Conservation (phyloP, 2,113 vertebrate species). For the Xerus inauris region DNA sequence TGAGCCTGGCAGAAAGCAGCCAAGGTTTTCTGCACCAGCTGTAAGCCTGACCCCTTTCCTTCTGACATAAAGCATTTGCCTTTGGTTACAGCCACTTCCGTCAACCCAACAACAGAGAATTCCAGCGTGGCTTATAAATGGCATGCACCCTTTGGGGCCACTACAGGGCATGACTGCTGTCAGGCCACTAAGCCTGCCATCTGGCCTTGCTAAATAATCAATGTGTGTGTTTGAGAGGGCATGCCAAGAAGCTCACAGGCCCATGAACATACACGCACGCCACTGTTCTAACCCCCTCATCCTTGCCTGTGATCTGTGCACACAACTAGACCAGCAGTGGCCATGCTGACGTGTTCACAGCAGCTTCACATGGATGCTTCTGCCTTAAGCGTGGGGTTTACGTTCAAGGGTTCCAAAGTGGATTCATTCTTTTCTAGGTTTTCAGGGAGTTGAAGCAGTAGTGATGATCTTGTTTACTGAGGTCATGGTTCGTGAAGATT, state of each 20-base stretch:
- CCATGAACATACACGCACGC: background rate
- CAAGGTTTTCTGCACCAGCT: conserved; percentile 67
- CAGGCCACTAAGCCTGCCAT: conserved; percentile 61
- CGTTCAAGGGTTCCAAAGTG: background rate
- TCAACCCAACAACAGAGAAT: conserved; percentile 66
- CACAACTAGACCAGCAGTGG: background rate
- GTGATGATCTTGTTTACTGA: background rate
- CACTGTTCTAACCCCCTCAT: background rate
- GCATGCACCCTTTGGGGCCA: conserved; percentile 60
- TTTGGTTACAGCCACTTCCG: conserved; percentile 57
- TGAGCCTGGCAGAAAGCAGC: conserved; percentile 63
- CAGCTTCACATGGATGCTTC: background rate
- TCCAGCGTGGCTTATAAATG: conserved; percentile 63
- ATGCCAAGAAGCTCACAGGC: conserved; percentile 57
- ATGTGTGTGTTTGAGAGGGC: conserved; percentile 38
- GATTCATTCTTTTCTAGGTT: background rate
- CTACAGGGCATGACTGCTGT: conserved; percentile 68
- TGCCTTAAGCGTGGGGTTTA: background rate
- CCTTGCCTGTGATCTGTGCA: background rate
- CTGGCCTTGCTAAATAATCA: conserved; percentile 76
- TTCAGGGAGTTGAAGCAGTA: background rate
- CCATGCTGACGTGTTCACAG: background rate
- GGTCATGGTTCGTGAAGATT: background rate
- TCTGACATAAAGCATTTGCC: conserved; percentile 57
- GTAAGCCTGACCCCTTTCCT: conserved; percentile 37